Evolutionary conservation across 2,113 vertebrate genomes (phyloP), one percentile per base, ranked within the genome.

Genomic region (Ammodytes dubius): DNA sequence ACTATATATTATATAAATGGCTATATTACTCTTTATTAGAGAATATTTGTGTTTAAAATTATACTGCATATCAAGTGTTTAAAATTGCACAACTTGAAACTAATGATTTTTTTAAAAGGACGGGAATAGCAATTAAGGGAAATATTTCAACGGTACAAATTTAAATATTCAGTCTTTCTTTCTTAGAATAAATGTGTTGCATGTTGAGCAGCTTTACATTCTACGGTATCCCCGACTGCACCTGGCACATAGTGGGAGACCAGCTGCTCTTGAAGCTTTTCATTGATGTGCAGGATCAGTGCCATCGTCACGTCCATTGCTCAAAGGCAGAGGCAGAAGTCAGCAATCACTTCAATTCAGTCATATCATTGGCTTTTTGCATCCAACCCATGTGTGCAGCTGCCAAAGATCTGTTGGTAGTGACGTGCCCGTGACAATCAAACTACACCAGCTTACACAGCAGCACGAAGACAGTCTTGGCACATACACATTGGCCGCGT

Each of bases 221-320:
- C 9, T 4, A 39, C 42, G 19, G 8, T 13, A n/a, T 70, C 58
- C n/a, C 37, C 58, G 35, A 2, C 39, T 59, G 45, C 69, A 50
- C 60, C 77, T 50, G 59, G 56, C 43, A 27, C 27, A 61, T 0
- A 10, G 10, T 6, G 14, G 5, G 3, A 56, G 61, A 61, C 15
- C 66, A 81, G 63, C 60, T 64, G 50, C 78, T 56, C 65, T n/a
- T 49, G 43, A 67, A 6, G 47, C 56, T 47, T 71, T 46, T 52
- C 40, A 57, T 42, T 72, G 52, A 75, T 75, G 54, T 70, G 37
- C 49, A 58, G 53, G 67, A 83, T 87, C 70, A 27, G 42, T 46
- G 14, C 47, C 70, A 79, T 75, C 70, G 75, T 75, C 66, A 40
- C 14, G 6, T 66, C 54, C n/a, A 3, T 9, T 3, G 42, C 70